Evolutionary conservation across 1,140 invertebrate genomes (phyloP).

Genomic region (Drosophila neocordata): DNA sequence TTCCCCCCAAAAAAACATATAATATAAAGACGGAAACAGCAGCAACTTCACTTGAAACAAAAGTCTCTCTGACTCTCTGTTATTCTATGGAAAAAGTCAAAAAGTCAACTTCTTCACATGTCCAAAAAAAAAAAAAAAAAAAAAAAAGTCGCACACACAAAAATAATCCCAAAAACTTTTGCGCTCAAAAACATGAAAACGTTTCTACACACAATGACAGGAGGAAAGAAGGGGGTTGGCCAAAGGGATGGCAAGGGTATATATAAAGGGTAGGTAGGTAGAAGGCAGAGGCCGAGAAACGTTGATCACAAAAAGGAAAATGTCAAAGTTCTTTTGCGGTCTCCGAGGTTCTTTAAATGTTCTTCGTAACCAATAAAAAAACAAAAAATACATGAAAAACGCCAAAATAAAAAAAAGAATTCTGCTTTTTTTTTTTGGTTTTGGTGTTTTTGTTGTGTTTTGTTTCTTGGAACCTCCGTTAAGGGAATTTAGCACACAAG

Average conservation of each 20-base stretch:
- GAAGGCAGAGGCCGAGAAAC: slow-evolving; percentile 14
- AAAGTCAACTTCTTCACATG: slow-evolving; percentile 75
- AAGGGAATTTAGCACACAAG: slow-evolving; percentile 64
- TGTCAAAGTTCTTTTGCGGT: slow-evolving; percentile 78
- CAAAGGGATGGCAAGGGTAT: background rate
- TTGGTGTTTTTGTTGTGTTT: slow-evolving; percentile 19
- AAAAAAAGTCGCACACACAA: slow-evolving; percentile 50
- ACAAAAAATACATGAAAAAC: slow-evolving; percentile 15
- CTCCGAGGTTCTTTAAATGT: slow-evolving; percentile 79
- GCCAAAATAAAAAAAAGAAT: background rate
- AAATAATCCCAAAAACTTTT: slow-evolving; percentile 79
- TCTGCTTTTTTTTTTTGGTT: slow-evolving; percentile 21
- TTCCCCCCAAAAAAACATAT: slow-evolving; percentile 20
- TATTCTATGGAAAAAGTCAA: slow-evolving; percentile 77
- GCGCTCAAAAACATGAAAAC: slow-evolving; percentile 76
- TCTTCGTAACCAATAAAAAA: slow-evolving; percentile 58
- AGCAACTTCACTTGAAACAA: slow-evolving; percentile 62
- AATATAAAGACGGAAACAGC: slow-evolving; percentile 7
- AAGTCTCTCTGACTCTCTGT: slow-evolving; percentile 49
- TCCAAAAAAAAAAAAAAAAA: slow-evolving; percentile 55
- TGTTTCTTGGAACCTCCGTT: slow-evolving; percentile 59
- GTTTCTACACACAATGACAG: slow-evolving; percentile 70
- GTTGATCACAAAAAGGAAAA: slow-evolving; percentile 78
- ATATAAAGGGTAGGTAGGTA: no score
- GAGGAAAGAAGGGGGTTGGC: background rate